Conservation (phyloP, 2,113 vertebrate genomes). For the Gopherus flavomarginatus region DNA sequence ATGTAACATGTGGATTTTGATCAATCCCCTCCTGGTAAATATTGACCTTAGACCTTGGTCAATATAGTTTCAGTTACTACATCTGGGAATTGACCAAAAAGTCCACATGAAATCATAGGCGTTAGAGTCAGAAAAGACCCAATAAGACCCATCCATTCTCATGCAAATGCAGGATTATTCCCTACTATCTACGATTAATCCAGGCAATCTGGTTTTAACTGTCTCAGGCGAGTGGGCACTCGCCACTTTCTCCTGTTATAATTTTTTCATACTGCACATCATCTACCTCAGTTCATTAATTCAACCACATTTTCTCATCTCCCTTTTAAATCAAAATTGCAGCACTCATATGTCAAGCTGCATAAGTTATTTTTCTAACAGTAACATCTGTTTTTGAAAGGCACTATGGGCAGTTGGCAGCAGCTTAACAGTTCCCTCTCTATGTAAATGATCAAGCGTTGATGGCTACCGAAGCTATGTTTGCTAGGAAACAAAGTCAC, state of each 20-base stretch:
- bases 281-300: constrained; percentile 28
- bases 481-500: constrained; percentile 61
- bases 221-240: constrained; percentile 20
- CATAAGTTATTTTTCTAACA: constrained; percentile 62
- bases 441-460: constrained; percentile 70
- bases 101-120: not conserved
- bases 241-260: not conserved
- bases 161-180: not conserved
- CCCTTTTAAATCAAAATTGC: constrained; percentile 67
- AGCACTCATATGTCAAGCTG: constrained; percentile 60
- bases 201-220: not conserved
- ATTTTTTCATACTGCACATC: constrained; percentile 38
- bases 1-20: not conserved
- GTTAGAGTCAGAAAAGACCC: not conserved
- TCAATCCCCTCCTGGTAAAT: not conserved
- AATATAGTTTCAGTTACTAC: not conserved
- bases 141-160: not conserved
- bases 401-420: constrained; percentile 69
- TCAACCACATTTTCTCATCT: constrained; percentile 55
- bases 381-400: constrained; percentile 75
- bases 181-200: not conserved
- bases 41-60: not conserved
- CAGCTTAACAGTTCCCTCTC: constrained; percentile 57
- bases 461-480: constrained; percentile 58
- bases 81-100: constrained; percentile 8